Base-by-base conservation (phyloP, 2,797 vertebrate species). In the Acipenser transmontanus region DNA sequence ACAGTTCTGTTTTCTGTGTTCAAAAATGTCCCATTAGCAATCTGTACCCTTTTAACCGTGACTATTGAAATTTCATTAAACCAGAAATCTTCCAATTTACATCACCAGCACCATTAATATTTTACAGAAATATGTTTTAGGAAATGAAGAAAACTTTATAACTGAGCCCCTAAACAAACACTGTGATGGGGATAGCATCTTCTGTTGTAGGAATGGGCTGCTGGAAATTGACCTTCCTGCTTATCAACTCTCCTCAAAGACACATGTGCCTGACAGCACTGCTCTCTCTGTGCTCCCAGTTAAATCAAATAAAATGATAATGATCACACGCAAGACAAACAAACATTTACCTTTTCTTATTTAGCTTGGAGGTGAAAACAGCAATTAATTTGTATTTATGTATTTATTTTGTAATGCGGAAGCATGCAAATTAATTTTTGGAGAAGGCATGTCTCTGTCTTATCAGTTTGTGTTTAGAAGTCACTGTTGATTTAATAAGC, bases 401-500 rank as follows among this genome's bases (percentile, higher is more conserved):
- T 57, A 5, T 57, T 57, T 13, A 11, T 64, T 34, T 34, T 34
- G 0, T 34, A 34, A 4, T 34, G 4, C 34, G 3, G 34, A 34
- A 34, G 34, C 34, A 34, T 1, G 34, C 74, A 83, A 81, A 74
- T 80, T 72, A 74, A 78, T 83, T 83, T 85, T 79, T 79, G 69
- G 20, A 76, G 73, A 70, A 79, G 34, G 59, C 54, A 34, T n/a
- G 49, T 70, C 75, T 68, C 80, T 78, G 75, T 82, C 84, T 88
- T 88, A 89, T 87, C 87, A 86, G 75, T 77, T 76, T 83, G 82
- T 76, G 84, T 85, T 86, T 84, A 89, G 88, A 84, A 83, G 84
- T 83, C 82, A 77, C 83, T 74, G 64, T 80, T 88, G 88, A 89
- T 88, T 88, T 84, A 89, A 89, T 88, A 87, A 87, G 83, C 80